Base-by-base conservation (phyloP, 2,113 vertebrate genomes). In the Phalacrocorax aristotelis region DNA sequence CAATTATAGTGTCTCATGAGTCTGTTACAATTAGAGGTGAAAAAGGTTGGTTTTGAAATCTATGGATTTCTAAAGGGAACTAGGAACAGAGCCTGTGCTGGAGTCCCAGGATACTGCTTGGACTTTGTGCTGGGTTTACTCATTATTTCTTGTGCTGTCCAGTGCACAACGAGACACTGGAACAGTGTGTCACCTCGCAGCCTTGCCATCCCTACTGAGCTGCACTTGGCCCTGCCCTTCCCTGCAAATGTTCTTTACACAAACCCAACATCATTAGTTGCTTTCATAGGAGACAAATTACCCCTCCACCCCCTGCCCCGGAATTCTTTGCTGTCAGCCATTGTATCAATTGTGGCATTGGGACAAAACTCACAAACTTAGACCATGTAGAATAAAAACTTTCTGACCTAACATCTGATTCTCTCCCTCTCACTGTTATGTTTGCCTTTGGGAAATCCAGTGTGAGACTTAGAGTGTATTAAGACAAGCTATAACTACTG, bases 31-130 rank as follows among this genome's bases (percentile, higher is more conserved):
- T 85, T 90, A 94, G 66, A 83, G 70, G 77, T 88, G 69, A 29
- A 92, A 92, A 81, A 93, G 70, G 76, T 44, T 80, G 75, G 46
- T 85, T 92, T 86, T 82, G 54, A 85, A 90, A 89, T 72, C n/a
- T 42, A 12, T 48, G 44, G 9, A 82, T 83, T 87, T 96, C 60
- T 36, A 69, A 54, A 72, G 21, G 40, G 76, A 82, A 12, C 34
- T 5, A 44, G 58, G 58, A 77, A 40, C 17, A 83, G 52, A 48
- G 42, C 1, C 72, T 88, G 27, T 16, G 60, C 22, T 71, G 26
- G 46, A 89, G 48, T 12, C 15, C 19, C 27, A 64, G 40, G 55
- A 70, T 60, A 1, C 8, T 68, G 42, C 40, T 7, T 38, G 46
- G 36, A 52, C 30, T 54, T 70, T 61, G 15, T n/a, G 25, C 64